phyloP scores from a whole-genome alignment of 1,140 invertebrate genomes.

The Gryllus bimaculatus region DNA sequence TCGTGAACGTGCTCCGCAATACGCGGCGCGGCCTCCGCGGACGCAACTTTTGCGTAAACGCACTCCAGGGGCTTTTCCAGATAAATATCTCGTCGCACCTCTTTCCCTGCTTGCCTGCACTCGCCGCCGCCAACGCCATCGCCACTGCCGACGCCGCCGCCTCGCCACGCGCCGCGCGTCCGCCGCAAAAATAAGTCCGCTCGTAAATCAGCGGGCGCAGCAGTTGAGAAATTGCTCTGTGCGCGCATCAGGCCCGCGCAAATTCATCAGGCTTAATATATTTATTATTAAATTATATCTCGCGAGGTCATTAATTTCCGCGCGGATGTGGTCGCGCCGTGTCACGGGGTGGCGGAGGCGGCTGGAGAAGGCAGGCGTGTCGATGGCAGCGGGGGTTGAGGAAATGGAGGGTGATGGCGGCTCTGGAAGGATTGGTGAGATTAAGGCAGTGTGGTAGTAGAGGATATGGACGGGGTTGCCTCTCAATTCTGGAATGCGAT shows the following conservation, averaged over 20 bases:
- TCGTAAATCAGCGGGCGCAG: background rate
- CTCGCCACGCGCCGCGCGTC: background rate
- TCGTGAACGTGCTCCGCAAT: too few relatives aligned
- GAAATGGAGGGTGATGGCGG: background rate
- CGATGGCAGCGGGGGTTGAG: too few relatives aligned
- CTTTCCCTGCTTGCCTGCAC: too few relatives aligned
- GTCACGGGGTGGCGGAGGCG: background rate
- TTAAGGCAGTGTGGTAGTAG: too few relatives aligned
- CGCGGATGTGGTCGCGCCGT: background rate
- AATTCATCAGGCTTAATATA: slow-evolving; percentile 5
- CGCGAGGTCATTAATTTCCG: background rate
- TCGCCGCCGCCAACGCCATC: background rate
- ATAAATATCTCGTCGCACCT: too few relatives aligned
- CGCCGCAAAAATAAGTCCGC: background rate
- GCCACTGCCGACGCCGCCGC: too few relatives aligned
- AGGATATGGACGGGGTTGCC: too few relatives aligned
- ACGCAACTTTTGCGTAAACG: too few relatives aligned
- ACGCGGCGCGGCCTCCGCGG: too few relatives aligned
- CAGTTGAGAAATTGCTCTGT: background rate
- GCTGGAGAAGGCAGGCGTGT: background rate
- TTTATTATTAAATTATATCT: slow-evolving; percentile 6
- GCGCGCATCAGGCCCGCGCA: background rate
- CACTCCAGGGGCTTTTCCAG: too few relatives aligned
- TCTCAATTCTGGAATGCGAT: too few relatives aligned
- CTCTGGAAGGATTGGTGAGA: too few relatives aligned